Conservation (phyloP, 2,888 invertebrate species). For the Theristus sp. region DNA sequence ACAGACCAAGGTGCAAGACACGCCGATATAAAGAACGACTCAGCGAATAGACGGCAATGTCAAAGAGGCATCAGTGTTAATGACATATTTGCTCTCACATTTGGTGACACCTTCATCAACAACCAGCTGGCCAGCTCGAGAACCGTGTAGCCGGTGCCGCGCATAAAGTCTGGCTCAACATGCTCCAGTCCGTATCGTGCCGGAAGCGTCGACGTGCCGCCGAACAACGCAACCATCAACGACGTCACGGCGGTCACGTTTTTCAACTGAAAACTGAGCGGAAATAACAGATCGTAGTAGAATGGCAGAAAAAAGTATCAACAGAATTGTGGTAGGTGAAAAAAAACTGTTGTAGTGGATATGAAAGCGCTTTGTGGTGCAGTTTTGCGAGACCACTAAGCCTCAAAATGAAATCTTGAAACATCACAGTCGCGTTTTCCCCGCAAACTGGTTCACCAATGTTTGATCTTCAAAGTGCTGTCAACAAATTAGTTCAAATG, state of each 20-base stretch:
- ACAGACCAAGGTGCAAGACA: background rate
- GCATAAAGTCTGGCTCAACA: background rate
- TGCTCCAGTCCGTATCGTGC: background rate
- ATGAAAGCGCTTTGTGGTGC: too few species aligned
- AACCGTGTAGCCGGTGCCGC: background rate
- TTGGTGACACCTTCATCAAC: background rate
- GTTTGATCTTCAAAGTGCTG: too few species aligned
- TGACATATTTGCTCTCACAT: background rate
- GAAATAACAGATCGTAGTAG: too few species aligned
- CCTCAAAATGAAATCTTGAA: background rate
- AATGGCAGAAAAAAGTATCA: too few species aligned
- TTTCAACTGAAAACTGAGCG: slow-evolving; percentile 42
- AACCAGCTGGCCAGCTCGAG: background rate
- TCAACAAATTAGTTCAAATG: too few species aligned
- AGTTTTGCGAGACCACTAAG: too few species aligned
- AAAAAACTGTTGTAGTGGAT: too few species aligned
- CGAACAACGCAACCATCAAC: slow-evolving; percentile 56
- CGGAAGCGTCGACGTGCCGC: slow-evolving; percentile 35
- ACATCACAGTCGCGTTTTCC: too few species aligned
- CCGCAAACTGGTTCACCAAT: too few species aligned
- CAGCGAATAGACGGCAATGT: background rate
- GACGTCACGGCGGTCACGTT: slow-evolving; percentile 64
- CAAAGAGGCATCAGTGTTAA: background rate
- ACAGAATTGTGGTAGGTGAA: too few species aligned
- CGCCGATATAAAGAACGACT: background rate